A percentile compares a stretch with the other conserved stretches of the same genome.
phyloP scores from a whole-genome alignment of 2,113 vertebrate species.

The Planiliza haematocheilus region DNA sequence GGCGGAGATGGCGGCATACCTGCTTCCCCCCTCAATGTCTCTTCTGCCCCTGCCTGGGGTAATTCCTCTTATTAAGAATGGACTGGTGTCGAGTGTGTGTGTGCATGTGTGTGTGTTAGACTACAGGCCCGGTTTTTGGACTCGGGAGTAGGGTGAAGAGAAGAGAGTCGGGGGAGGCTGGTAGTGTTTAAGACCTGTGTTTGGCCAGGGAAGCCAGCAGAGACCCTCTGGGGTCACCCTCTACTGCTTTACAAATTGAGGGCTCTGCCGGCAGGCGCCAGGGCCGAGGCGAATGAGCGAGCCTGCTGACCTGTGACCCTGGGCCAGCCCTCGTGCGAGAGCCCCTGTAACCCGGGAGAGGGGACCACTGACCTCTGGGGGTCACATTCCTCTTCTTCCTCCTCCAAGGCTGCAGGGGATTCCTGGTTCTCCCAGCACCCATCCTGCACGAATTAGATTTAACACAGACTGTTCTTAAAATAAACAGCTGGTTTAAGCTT shows the following conservation, averaged over 20 bases:
- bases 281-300: slow-evolving; percentile 82
- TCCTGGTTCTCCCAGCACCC: slow-evolving; percentile 75
- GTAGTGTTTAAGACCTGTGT: slow-evolving; percentile 85
- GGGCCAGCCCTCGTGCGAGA: slow-evolving; percentile 72
- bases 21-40: slow-evolving; percentile 52
- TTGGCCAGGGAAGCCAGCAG: slow-evolving; percentile 85
- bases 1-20: slow-evolving; percentile 71
- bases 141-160: slow-evolving; percentile 52
- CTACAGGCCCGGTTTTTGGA: slow-evolving; percentile 59
- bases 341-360: slow-evolving; percentile 79
- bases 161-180: slow-evolving; percentile 75
- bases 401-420: slow-evolving; percentile 81
- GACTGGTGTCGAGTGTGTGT: slow-evolving; percentile 65
- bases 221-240: slow-evolving; percentile 83
- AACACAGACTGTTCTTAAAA: slow-evolving; percentile 81
- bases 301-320: slow-evolving; percentile 86
- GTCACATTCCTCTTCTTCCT: slow-evolving; percentile 83
- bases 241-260: slow-evolving; percentile 87
- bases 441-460: slow-evolving; percentile 84
- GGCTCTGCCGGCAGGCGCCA: slow-evolving; percentile 87
- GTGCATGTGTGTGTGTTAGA: slow-evolving; percentile 53
- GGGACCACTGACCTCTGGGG: slow-evolving; percentile 80
- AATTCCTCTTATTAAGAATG: slow-evolving; percentile 80
- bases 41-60: slow-evolving; percentile 65
- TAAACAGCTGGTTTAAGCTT: slow-evolving; percentile 78